Conservation (phyloP, 2,888 invertebrate species). For the Drosophila infuscata region DNA sequence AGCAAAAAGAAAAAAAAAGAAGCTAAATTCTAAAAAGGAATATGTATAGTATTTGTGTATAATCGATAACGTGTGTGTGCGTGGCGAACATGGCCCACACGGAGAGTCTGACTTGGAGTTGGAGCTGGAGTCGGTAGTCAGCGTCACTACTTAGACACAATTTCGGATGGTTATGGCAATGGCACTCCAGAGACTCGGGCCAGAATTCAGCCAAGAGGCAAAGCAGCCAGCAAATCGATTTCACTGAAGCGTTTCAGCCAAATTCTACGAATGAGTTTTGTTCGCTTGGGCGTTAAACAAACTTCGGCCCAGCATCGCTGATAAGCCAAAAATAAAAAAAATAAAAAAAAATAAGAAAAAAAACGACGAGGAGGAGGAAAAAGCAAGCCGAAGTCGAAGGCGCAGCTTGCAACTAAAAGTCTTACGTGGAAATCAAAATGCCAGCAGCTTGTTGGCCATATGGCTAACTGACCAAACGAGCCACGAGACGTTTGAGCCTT, state of each 20-base stretch:
- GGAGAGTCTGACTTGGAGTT: conserved; percentile 18
- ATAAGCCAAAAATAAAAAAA: conserved; percentile 47
- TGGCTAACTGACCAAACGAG: conserved; percentile 55
- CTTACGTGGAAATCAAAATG: conserved; percentile 75
- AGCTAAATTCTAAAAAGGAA: conserved; percentile 3
- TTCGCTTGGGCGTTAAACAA: conserved; percentile 68
- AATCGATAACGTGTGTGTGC: conserved; percentile 72
- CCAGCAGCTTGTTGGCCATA: conserved; percentile 38
- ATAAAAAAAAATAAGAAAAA: not conserved
- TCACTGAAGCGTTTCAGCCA: conserved; percentile 65
- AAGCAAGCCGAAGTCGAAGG: conserved; percentile 10
- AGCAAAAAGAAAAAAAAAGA: conserved; percentile 51
- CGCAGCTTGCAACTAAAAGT: conserved; percentile 31
- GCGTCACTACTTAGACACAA: conserved; percentile 82
- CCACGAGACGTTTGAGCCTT: conserved; percentile 60
- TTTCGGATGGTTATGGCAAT: conserved; percentile 82
- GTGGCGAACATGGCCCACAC: conserved; percentile 45
- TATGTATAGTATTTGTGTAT: conserved; percentile 29
- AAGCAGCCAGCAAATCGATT: conserved; percentile 65
- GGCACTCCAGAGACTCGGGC: conserved; percentile 80
- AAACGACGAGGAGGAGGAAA: not conserved
- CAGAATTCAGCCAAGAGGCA: conserved; percentile 10
- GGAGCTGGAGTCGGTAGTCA: conserved; percentile 14
- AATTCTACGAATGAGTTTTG: conserved; percentile 74
- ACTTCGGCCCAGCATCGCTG: conserved; percentile 65